Conservation (phyloP, 2,797 vertebrate genomes). For the Jordanella pulchra region DNA sequence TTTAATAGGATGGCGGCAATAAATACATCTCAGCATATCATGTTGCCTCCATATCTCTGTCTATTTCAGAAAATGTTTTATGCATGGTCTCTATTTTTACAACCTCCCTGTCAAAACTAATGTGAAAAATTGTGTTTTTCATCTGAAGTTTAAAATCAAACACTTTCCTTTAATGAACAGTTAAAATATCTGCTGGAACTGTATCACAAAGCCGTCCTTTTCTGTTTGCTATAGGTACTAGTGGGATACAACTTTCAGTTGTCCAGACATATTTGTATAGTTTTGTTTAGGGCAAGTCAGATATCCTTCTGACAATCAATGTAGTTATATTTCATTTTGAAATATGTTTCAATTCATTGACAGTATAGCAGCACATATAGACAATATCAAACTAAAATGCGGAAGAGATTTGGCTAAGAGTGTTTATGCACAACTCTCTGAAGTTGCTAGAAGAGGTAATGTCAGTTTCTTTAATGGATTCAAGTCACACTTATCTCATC, state of each 20-base stretch:
- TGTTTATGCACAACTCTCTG: not conserved
- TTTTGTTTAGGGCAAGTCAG: not conserved
- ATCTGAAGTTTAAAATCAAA: constrained; percentile 4
- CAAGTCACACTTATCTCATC: not conserved
- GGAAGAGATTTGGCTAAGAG: not conserved
- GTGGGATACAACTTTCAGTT: not conserved
- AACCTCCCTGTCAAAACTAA: constrained; percentile 30
- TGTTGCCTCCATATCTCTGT: constrained; percentile 24
- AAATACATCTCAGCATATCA: constrained; percentile 51
- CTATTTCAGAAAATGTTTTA: constrained; percentile 29
- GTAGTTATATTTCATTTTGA: not conserved
- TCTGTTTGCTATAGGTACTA: not conserved
- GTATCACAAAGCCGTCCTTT: not conserved
- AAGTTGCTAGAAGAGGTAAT: not conserved
- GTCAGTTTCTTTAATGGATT: not conserved
- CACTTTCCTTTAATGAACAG: not conserved
- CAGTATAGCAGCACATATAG: not conserved
- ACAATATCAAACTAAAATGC: not conserved
- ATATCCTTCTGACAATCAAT: not conserved
- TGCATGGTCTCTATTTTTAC: constrained; percentile 10
- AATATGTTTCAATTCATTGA: not conserved
- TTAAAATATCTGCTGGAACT: not conserved
- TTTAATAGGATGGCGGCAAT: constrained; percentile 66
- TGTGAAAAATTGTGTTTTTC: constrained; percentile 7
- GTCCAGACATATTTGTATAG: too few relatives aligned